Conservation (phyloP, 2,113 vertebrate genomes). For the Poeciliopsis turrubarensis region DNA sequence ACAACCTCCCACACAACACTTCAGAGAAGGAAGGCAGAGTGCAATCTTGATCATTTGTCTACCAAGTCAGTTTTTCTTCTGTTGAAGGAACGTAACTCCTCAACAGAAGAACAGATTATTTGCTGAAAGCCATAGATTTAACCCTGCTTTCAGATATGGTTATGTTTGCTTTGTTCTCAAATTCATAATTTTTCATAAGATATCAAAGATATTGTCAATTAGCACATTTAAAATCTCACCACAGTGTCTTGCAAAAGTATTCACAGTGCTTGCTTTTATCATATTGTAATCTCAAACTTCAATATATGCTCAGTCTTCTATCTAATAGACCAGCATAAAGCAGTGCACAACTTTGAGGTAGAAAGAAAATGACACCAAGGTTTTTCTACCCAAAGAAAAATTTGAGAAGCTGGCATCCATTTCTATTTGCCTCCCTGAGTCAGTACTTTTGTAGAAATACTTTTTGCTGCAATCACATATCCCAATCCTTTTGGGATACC, state of each 20-base stretch:
- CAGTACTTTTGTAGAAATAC: background rate
- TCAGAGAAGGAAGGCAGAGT: slow-evolving; percentile 2
- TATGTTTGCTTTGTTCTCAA: background rate
- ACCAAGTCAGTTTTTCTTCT: background rate
- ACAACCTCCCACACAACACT: background rate
- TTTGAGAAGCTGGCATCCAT: background rate
- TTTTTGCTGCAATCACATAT: background rate
- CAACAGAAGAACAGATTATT: background rate
- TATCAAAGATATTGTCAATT: background rate
- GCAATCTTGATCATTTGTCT: background rate
- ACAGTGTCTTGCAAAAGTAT: background rate
- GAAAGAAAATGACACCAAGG: background rate
- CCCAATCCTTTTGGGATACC: background rate
- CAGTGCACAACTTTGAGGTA: background rate
- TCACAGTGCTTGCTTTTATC: no score
- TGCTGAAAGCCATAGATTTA: background rate
- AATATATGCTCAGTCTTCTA: background rate
- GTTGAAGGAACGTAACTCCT: background rate
- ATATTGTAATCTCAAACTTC: no score
- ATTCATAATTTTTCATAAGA: background rate
- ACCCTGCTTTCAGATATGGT: background rate
- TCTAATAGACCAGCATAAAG: background rate
- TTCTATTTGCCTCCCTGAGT: background rate
- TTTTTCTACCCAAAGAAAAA: background rate
- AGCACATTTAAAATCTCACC: background rate